Conservation (phyloP, 1,140 invertebrate species). For the Aphelinus atriplicis region DNA sequence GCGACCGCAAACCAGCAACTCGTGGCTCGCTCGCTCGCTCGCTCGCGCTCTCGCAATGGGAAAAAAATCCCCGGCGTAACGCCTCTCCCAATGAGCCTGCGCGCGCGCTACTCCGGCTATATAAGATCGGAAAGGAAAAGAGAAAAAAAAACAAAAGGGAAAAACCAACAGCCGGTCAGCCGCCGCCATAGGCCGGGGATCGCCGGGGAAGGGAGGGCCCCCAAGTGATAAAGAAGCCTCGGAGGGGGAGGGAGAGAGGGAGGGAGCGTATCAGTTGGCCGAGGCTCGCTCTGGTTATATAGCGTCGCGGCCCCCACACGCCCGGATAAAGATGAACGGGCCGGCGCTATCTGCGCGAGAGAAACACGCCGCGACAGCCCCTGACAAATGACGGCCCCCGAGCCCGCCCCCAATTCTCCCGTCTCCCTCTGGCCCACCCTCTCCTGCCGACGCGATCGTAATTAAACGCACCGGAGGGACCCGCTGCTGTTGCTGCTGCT, state of each 20-base stretch:
- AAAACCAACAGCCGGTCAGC: no score
- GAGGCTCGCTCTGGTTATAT: constrained; percentile 7
- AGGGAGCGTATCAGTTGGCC: constrained; percentile 4
- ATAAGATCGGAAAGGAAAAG: no score
- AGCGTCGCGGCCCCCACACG: constrained; percentile 29
- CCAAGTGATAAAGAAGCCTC: background rate
- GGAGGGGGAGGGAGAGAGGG: constrained; percentile 28
- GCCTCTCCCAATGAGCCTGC: no score
- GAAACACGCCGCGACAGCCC: constrained; percentile 65
- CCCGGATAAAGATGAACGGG: constrained; percentile 66
- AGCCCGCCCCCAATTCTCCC: constrained; percentile 39
- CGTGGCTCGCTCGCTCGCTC: no score
- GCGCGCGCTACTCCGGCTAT: no score
- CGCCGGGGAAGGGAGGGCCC: background rate
- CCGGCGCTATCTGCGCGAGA: constrained; percentile 61
- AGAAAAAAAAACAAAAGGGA: no score
- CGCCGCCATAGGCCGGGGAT: no score
- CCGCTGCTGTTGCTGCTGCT: no score
- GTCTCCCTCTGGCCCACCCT: constrained; percentile 37
- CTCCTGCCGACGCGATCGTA: constrained; percentile 23
- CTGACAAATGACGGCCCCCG: constrained; percentile 65
- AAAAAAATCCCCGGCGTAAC: no score
- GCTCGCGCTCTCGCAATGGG: no score
- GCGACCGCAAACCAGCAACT: no score
- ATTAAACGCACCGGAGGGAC: constrained; percentile 21